Evolutionary conservation across 2,113 vertebrate genomes (phyloP).

Genomic region (Passerina amoena): DNA sequence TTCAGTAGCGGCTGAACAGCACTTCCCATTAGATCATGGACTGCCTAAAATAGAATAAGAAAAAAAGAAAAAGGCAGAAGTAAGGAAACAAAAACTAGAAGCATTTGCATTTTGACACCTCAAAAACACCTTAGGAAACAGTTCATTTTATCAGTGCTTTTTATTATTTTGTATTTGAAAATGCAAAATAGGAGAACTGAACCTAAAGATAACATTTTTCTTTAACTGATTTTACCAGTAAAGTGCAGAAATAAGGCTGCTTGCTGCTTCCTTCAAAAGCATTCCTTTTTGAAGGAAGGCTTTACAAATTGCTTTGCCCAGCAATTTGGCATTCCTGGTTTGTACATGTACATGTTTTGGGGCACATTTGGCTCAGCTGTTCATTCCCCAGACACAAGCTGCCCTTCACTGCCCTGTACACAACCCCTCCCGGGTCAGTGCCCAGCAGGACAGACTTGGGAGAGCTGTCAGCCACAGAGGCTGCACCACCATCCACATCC

Average conservation of each 20-base stretch:
- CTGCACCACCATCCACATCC: neutral
- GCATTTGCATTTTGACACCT: neutral
- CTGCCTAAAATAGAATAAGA: slow-evolving; percentile 72
- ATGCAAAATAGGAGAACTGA: neutral
- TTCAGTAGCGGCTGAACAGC: slow-evolving; percentile 91
- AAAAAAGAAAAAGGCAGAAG: slow-evolving; percentile 39
- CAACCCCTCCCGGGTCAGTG: neutral
- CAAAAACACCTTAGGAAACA: neutral
- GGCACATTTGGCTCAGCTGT: neutral
- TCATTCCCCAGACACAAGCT: neutral
- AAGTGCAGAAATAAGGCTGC: neutral
- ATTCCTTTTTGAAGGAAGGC: too few relatives aligned
- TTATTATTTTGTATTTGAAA: neutral
- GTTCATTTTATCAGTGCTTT: neutral
- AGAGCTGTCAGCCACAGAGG: neutral
- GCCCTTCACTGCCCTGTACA: neutral
- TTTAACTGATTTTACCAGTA: neutral
- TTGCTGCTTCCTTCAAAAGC: neutral
- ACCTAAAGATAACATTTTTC: neutral
- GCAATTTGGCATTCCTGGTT: neutral
- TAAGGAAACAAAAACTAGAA: slow-evolving; percentile 20
- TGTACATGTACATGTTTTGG: neutral
- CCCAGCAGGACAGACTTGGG: neutral
- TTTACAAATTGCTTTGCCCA: neutral
- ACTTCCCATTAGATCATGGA: slow-evolving; percentile 87